phyloP scores from a whole-genome alignment of 2,888 invertebrate genomes.

The Julus scandinavius region DNA sequence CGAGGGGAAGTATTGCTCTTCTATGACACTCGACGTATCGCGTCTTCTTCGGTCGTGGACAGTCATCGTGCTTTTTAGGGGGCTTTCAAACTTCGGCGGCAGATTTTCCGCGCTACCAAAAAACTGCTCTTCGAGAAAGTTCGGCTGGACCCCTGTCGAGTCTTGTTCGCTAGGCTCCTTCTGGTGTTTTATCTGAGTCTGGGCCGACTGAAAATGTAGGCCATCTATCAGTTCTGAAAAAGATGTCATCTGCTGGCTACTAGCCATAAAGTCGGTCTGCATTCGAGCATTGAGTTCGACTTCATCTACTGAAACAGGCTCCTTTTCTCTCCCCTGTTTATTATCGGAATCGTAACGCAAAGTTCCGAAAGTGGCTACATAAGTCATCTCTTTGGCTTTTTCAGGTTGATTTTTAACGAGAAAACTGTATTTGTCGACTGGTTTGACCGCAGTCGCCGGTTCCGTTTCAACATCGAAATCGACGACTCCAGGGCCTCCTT shows the following conservation, averaged over 20 bases:
- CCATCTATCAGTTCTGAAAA: neutral
- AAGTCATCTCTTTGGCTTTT: constrained; percentile 31
- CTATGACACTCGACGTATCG: neutral
- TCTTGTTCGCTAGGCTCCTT: neutral
- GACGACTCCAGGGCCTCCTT: constrained; percentile 1
- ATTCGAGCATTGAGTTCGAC: neutral
- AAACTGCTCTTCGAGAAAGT: neutral
- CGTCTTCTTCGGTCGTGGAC: neutral
- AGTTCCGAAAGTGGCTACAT: constrained; percentile 52
- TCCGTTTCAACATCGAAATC: neutral
- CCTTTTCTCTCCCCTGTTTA: neutral
- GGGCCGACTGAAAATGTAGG: neutral
- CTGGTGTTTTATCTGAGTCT: neutral
- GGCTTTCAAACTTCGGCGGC: neutral
- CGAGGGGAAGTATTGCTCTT: constrained; percentile 42
- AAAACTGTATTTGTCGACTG: constrained; percentile 29
- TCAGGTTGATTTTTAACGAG: neutral
- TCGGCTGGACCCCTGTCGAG: neutral
- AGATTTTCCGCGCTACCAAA: neutral
- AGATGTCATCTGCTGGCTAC: neutral
- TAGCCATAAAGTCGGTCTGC: neutral
- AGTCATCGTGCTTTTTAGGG: neutral
- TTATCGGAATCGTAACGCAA: constrained; percentile 57
- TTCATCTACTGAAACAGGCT: neutral
- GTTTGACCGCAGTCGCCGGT: neutral